These are phyloP conservation scores for Eucidaris tribuloides DNA, from an alignment of 35 echinoderm and acorn worm species.

Conservation along the genomic window DNA sequence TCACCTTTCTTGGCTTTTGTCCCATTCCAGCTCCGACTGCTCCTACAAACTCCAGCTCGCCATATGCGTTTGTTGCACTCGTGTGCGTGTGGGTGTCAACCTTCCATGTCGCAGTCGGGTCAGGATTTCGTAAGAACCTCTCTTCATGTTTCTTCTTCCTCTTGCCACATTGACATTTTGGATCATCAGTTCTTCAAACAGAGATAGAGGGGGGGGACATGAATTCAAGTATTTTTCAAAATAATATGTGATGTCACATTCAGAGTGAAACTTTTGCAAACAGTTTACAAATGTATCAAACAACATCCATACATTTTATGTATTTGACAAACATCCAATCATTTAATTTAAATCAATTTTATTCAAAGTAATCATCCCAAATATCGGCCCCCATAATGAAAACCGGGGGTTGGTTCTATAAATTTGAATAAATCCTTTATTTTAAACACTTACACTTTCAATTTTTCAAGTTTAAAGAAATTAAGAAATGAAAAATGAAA, in stretches of 20 bases:
- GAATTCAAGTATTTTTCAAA: background rate
- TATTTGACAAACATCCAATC: too few relatives aligned
- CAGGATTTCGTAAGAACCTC: conserved; percentile 35
- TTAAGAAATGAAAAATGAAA: too few relatives aligned
- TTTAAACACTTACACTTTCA: too few relatives aligned
- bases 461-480: too few relatives aligned
- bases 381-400: too few relatives aligned
- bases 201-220: too few relatives aligned
- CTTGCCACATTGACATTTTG: conserved; percentile 81
- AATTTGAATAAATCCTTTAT: too few relatives aligned
- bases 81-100: conserved; percentile 69
- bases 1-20: conserved; percentile 80
- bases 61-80: conserved; percentile 84
- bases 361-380: too few relatives aligned
- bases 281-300: background rate
- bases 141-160: conserved; percentile 65
- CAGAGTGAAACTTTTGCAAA: background rate
- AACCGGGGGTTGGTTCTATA: too few relatives aligned
- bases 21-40: conserved; percentile 61
- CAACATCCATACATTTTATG: too few relatives aligned
- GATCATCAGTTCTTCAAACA: conserved; percentile 68
- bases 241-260: background rate
- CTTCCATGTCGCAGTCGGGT: conserved; percentile 56
- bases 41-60: conserved; percentile 95
- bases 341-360: too few relatives aligned